These are phyloP conservation scores for Drosophila dives DNA, from an alignment of 2,888 invertebrate species.

Conservation along the genomic window DNA sequence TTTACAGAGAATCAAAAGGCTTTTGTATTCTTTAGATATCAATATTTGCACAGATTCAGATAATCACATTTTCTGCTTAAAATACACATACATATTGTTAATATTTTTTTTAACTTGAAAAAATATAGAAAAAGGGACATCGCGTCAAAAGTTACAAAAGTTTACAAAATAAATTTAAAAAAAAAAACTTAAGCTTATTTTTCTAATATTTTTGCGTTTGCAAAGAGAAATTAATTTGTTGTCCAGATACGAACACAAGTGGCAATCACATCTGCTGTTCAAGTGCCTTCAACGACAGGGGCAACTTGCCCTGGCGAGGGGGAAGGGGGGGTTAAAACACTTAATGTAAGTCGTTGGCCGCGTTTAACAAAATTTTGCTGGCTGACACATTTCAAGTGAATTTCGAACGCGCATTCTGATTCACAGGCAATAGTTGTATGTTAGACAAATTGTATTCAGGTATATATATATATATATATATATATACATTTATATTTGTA, in stretches of 20 bases:
- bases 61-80: background rate
- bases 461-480: constrained; percentile 16
- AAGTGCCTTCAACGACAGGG: constrained; percentile 14
- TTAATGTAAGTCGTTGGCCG: constrained; percentile 39
- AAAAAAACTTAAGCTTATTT: background rate
- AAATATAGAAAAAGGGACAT: background rate
- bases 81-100: background rate
- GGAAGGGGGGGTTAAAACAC: constrained; percentile 4
- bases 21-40: background rate
- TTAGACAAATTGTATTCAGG: constrained; percentile 8
- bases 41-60: background rate
- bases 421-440: background rate
- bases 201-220: background rate
- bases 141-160: background rate
- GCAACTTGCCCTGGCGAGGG: background rate
- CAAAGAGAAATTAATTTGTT: background rate
- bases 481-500: constrained; percentile 5
- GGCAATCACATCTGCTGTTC: constrained; percentile 40
- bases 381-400: constrained; percentile 76
- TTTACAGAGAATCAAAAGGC: background rate
- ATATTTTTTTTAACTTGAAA: background rate
- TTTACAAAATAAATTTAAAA: background rate
- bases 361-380: constrained; percentile 60
- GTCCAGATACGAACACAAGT: constrained; percentile 5
- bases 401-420: constrained; percentile 38